Conservation (phyloP, 2,888 invertebrate species). For the Polyploca ridens region DNA sequence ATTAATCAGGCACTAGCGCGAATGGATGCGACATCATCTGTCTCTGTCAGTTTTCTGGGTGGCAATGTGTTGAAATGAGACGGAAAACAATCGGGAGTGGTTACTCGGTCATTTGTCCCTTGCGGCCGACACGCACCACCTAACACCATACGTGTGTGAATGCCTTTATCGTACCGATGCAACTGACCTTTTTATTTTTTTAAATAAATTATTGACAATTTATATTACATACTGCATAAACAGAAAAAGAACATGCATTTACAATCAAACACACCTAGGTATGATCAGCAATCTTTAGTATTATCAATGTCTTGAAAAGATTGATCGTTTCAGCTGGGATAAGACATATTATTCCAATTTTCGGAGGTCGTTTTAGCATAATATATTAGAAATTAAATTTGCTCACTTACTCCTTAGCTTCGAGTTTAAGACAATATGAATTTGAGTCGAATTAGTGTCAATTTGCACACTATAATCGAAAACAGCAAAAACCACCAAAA, state of each 20-base stretch:
- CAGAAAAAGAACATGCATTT: background rate
- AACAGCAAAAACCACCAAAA: no score
- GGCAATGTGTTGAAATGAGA: conserved; percentile 60
- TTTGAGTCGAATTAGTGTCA: no score
- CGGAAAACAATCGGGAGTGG: conserved; percentile 70
- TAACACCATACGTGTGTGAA: conserved; percentile 50
- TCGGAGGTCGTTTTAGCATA: no score
- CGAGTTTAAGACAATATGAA: no score
- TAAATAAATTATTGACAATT: background rate
- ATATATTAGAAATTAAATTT: no score
- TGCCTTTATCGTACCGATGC: conserved; percentile 48
- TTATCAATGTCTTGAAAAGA: background rate
- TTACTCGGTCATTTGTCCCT: conserved; percentile 75
- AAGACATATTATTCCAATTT: no score
- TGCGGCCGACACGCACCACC: conserved; percentile 65
- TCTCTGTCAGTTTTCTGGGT: conserved; percentile 66
- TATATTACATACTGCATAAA: background rate
- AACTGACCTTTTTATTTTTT: conserved; percentile 27
- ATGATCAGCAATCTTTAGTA: background rate
- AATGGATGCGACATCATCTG: conserved; percentile 65
- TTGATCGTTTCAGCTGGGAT: no score
- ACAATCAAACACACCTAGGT: background rate
- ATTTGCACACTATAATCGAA: no score
- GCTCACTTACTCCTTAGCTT: no score
- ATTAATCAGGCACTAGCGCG: conserved; percentile 75